Evolutionary conservation across 1,140 invertebrate species (phyloP), one percentile per base, ranked within the genome.

Genomic region (Pomacea maculata): DNA sequence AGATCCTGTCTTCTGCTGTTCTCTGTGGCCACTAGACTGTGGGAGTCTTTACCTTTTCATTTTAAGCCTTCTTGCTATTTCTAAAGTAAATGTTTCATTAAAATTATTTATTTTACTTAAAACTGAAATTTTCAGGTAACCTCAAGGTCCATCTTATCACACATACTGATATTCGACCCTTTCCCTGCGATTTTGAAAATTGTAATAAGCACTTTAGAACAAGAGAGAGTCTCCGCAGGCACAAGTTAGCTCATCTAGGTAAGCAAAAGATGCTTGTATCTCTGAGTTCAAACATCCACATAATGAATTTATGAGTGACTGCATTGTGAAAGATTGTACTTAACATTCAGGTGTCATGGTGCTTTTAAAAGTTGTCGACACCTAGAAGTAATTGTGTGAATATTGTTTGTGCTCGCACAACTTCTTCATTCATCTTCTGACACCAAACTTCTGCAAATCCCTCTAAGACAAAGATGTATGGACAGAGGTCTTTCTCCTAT

Each of bases 181-280:
- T 97, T 92, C 95, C 95, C 25, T 99, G 98, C 92, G 97, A 99
- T 89, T 95, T 97, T 29, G 99, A 98, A 92, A 97, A 97, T 0
- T 93, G 98, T 21, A 97, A 98, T 89, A 98, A 98, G 90, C 64
- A 61, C 8, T 87, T 88, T 63, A 80, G 87, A n/a, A 88, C 84
- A 72, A 88, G 86, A 68, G 87, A 89, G 65, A 85, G 80, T 45
- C 80, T 88, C 15, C 81, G 86, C 34, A 75, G 87, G 72, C 88
- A 89, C 70, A 88, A 87, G 74, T 61, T 88, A 68, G 57, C 57
- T 61, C 57, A 61, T 61, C 57, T 61, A 61, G 57, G 57, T 61
- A 61, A 61, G 57, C 57, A 14, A 17, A 61, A 61, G 57, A 61
- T 61, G 11, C 8, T 14, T 61, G 8, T 45, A 45, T 45, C 34